A percentile compares a stretch with the other conserved stretches of the same genome.
Evolutionary conservation across 2,797 vertebrate genomes (phyloP).

Genomic region (Rhabdomys pumilio): DNA sequence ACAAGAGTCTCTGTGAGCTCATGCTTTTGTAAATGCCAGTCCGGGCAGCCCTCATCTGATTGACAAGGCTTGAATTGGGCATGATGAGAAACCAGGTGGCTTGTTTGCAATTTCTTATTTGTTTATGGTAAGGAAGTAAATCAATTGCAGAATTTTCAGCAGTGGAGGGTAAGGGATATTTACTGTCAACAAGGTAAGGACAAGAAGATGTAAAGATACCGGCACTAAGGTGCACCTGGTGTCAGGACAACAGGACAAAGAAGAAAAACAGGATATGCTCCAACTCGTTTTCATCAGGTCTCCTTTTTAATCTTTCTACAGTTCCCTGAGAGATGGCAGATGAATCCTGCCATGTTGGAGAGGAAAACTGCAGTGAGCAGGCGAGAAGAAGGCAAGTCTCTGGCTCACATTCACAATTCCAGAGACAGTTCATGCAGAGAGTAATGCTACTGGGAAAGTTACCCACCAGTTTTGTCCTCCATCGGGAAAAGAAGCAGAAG

Average conservation of each 20-base stretch:
- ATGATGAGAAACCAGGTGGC: constrained; percentile 24
- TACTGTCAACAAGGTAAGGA: constrained; percentile 87
- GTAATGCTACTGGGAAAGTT: not conserved
- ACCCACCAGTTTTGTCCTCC: not conserved
- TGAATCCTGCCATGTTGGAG: not conserved
- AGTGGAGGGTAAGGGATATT: constrained; percentile 82
- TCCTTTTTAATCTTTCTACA: not conserved
- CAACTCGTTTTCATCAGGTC: constrained; percentile 19
- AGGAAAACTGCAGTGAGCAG: constrained; percentile 26
- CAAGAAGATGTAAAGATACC: constrained; percentile 77
- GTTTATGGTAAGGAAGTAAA: constrained; percentile 88
- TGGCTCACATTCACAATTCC: not conserved
- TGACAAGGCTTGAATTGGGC: constrained; percentile 74
- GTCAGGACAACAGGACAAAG: constrained; percentile 69
- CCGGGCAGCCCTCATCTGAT: constrained; percentile 55
- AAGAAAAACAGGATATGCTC: not conserved
- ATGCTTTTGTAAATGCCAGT: not conserved
- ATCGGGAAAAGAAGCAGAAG: not conserved
- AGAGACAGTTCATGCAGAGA: not conserved
- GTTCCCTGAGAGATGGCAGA: constrained; percentile 19
- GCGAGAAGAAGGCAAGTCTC: not conserved
- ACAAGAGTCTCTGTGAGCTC: not conserved
- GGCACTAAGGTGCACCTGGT: constrained; percentile 44
- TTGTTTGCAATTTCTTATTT: constrained; percentile 81
- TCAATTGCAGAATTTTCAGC: constrained; percentile 78